A percentile compares a stretch with the other conserved stretches of the same genome.
phyloP scores from a whole-genome alignment of 2,888 invertebrate species.

The Rotaria magnacalcarata region DNA sequence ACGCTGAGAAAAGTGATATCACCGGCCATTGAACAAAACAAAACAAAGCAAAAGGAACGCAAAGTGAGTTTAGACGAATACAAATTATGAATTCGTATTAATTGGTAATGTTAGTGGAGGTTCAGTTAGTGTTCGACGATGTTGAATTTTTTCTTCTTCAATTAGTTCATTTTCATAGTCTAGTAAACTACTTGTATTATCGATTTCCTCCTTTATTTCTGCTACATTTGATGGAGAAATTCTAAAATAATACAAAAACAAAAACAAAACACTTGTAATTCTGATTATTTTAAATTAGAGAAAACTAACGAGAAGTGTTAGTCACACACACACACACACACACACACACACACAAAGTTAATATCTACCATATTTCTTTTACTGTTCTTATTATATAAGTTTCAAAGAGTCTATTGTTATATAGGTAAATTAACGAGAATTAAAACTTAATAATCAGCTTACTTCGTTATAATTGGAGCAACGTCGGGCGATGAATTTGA shows the following conservation, averaged over 20 bases:
- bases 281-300: too few relatives aligned
- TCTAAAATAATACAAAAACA: not conserved
- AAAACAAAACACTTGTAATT: not conserved
- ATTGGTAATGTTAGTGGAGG: not conserved
- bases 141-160: not conserved
- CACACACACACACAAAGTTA: not conserved
- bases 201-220: not conserved
- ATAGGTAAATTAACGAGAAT: not conserved
- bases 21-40: not conserved
- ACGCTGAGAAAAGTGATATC: not conserved
- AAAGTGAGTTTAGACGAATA: not conserved
- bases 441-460: not conserved
- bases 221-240: not conserved
- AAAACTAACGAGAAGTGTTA: not conserved
- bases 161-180: not conserved
- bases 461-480: not conserved
- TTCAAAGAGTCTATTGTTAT: not conserved
- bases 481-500: not conserved
- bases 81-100: not conserved
- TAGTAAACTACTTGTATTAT: not conserved
- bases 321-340: not conserved
- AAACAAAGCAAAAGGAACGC: not conserved
- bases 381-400: not conserved
- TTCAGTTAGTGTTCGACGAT: not conserved
- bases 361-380: not conserved